Evolutionary conservation across 2,113 vertebrate genomes (phyloP).

Genomic region (Centropus unirufus): DNA sequence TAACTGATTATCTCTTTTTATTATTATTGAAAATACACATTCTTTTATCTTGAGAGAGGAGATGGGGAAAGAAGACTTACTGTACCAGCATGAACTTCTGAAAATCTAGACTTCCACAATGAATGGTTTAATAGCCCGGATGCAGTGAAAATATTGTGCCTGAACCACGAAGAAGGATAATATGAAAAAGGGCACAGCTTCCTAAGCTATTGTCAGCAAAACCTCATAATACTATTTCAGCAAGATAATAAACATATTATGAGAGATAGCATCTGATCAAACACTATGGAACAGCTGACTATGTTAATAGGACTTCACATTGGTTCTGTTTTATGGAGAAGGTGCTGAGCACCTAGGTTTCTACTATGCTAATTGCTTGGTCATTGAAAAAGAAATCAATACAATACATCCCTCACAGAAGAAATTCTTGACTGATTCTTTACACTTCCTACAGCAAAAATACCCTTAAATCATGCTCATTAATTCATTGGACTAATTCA

Average conservation of each 20-base stretch:
- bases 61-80: constrained; percentile 45
- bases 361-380: constrained; percentile 63
- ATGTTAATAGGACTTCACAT: constrained; percentile 62
- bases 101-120: constrained; percentile 52
- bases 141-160: constrained; percentile 72
- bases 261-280: constrained; percentile 61
- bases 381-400: constrained; percentile 57
- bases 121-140: constrained; percentile 76
- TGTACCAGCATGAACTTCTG: constrained; percentile 23
- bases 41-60: neutral
- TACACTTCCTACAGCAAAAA: constrained; percentile 7
- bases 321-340: constrained; percentile 61
- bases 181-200: neutral
- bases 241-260: constrained; percentile 60
- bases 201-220: constrained; percentile 60
- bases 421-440: constrained; percentile 45
- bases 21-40: constrained; percentile 78
- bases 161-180: constrained; percentile 53
- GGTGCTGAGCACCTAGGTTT: constrained; percentile 52
- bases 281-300: constrained; percentile 54
- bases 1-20: constrained; percentile 83
- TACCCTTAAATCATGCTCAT: neutral
- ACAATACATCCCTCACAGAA: neutral
- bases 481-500: constrained; percentile 51
- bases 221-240: constrained; percentile 61